A percentile compares a stretch with the other conserved stretches of the same genome.
These are phyloP conservation scores for Ptychochromis oligacanthus DNA, from an alignment of 2,113 vertebrate genomes.

Conservation along the genomic window DNA sequence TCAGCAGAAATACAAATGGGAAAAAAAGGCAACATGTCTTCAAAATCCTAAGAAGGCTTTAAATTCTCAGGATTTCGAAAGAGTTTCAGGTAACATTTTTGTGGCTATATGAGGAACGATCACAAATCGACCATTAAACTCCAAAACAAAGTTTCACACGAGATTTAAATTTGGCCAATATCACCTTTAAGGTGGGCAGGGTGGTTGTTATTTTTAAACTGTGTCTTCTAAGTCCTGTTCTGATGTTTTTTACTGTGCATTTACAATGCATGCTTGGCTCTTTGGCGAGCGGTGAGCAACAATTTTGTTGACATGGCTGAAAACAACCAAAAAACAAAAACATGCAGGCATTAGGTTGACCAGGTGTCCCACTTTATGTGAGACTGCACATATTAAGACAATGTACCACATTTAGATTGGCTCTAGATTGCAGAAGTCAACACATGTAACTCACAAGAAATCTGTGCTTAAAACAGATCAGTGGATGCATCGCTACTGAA, in stretches of 20 bases:
- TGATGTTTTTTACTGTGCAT: too few species aligned
- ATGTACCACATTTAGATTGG: too few species aligned
- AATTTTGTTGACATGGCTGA: too few species aligned
- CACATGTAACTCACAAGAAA: too few species aligned
- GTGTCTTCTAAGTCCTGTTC: background rate
- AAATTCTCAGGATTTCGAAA: background rate
- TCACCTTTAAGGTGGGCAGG: background rate
- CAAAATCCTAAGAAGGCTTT: background rate
- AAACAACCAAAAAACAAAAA: background rate
- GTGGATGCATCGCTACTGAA: too few species aligned
- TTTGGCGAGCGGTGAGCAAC: too few species aligned
- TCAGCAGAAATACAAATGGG: background rate
- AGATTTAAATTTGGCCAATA: background rate
- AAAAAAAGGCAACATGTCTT: background rate
- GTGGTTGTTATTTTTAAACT: too few species aligned
- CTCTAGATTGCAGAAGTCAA: too few species aligned
- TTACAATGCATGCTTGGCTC: too few species aligned
- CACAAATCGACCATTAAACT: background rate
- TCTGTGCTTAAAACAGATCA: too few species aligned
- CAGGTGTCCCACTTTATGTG: background rate
- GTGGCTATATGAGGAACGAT: background rate
- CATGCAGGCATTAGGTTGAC: background rate
- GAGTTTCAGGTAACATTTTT: background rate
- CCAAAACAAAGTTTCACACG: background rate
- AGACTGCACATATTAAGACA: too few species aligned